These are phyloP conservation scores for Heliocidaris erythrogramma DNA, from an alignment of 35 echinoderm and acorn worm species.

Conservation along the genomic window DNA sequence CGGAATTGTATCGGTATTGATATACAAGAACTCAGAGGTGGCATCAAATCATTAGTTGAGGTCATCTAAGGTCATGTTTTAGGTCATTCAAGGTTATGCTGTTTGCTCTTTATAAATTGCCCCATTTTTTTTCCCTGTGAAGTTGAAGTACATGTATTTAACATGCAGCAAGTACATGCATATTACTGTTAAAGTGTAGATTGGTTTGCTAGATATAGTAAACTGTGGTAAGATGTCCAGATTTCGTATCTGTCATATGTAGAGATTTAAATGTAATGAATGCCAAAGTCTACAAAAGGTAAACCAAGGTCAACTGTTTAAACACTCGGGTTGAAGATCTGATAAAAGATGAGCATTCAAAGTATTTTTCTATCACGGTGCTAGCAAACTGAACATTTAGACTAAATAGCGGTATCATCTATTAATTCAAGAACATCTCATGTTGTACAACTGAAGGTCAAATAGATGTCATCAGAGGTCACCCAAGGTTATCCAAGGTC, in stretches of 20 bases:
- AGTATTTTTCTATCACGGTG: not conserved
- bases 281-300: not conserved
- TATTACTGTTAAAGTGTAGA: not conserved
- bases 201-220: not conserved
- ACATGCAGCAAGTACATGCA: not conserved
- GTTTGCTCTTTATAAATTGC: not conserved
- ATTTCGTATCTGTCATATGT: too few relatives aligned
- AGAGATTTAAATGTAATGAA: not conserved
- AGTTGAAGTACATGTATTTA: not conserved
- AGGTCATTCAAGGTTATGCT: not conserved
- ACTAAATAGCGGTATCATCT: not conserved
- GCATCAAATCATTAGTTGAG: not conserved
- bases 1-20: not conserved
- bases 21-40: not conserved
- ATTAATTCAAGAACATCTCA: not conserved
- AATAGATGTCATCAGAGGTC: not conserved
- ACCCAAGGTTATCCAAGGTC: not conserved
- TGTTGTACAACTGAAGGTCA: not conserved
- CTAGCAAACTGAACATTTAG: not conserved
- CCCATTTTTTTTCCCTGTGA: not conserved
- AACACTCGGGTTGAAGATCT: not conserved
- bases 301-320: not conserved
- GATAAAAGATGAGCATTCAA: not conserved
- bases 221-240: not conserved
- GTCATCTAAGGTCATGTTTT: not conserved